Evolutionary conservation across 2,113 vertebrate species (phyloP), one percentile per base, ranked within the genome.

Genomic region (Macrotus californicus): DNA sequence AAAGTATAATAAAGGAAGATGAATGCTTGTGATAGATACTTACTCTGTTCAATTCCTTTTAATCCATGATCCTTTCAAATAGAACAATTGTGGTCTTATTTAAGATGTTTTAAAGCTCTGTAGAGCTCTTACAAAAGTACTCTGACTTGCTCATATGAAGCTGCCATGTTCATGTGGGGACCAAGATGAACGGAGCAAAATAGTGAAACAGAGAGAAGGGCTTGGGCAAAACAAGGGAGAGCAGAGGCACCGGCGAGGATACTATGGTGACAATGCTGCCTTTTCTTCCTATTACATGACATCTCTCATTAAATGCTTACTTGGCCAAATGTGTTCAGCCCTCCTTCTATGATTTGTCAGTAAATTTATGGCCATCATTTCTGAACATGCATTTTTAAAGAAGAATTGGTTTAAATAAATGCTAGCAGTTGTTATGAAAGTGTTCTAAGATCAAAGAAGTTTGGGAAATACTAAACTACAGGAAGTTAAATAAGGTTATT

Each of bases 1-100:
- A 36, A 96, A 90, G 46, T 73, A 84, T 73, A 95, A 83, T 75
- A 81, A 88, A 94, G 56, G 69, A 77, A 93, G 61, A 90, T 75
- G 81, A 90, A 95, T 90, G 66, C 21, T 69, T 88, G 2, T 46
- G 94, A 95, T 96, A 52, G 94, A 94, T 95, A 56, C 67, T 93
- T 77, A 16, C 77, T 83, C 67, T 94, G 76, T 67, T 41, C 94
- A 96, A 96, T 94, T 93, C 67, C 86, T 82, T 77, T 52, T 80
- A 95, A 88, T 86, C 36, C 61, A 94, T 94, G 48, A 16, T 87
- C 67, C 39, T 91, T 96, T 87, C 13, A 91, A 95, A 92, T 83
- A 89, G 39, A 90, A 88, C 26, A 54, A 31, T 41, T 95, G 54
- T 88, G 77, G 54, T 92, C 81, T 79, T 95, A 56, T 85, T 94